Conservation (phyloP, 2,113 vertebrate species). For the Bubo scandiacus region DNA sequence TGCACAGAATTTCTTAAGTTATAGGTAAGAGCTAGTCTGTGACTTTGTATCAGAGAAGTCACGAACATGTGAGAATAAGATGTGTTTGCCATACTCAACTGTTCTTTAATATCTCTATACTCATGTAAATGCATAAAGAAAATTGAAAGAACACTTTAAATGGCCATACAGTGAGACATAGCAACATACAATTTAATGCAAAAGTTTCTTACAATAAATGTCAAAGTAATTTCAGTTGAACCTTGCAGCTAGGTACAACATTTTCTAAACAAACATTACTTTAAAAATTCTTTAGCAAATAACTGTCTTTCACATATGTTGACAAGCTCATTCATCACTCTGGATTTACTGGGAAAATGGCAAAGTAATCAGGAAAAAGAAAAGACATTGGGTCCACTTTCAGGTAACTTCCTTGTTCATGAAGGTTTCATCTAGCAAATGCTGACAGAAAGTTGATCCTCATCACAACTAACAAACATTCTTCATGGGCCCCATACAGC, state of each 20-base stretch:
- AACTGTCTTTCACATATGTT: neutral
- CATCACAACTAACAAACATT: neutral
- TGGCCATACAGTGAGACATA: rapidly evolving
- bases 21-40: neutral
- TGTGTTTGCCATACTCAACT: neutral
- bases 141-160: neutral
- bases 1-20: neutral
- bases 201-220: neutral
- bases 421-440: neutral
- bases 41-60: neutral
- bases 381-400: neutral
- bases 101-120: neutral
- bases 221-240: neutral
- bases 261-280: neutral
- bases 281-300: neutral
- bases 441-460: neutral
- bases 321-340: slow-evolving; percentile 2
- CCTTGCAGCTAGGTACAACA: neutral
- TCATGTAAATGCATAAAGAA: neutral
- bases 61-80: neutral
- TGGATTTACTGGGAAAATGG: neutral
- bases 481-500: neutral
- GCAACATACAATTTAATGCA: neutral
- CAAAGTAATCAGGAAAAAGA: neutral
- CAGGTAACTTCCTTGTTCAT: neutral